Base-by-base conservation (phyloP, 2,113 vertebrate species). In the Mugil cephalus region DNA sequence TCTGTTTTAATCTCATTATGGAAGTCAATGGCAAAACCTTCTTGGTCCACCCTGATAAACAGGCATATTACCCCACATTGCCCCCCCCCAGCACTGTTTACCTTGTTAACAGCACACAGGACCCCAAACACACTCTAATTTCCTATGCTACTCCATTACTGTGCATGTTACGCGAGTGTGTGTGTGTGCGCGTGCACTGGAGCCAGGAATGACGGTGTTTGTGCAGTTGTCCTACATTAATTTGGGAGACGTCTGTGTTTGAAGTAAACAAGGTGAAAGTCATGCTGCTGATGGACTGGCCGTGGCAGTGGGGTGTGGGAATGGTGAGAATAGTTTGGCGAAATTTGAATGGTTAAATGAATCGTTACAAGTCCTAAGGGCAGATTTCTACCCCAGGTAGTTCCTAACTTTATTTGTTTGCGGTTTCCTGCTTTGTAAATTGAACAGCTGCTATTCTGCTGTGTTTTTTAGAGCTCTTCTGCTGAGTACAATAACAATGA, bases 141-240 rank as follows among this genome's bases (percentile, higher is more conserved):
- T 93, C 91, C 85, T 91, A 58, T 67, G 66, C 87, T 83, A 55
- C 58, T 52, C 52, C 56, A 64, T 75, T 78, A 78, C 47, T 64
- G 46, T 65, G 15, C 36, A 34, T 79, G 61, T 59, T 36, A 10
- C 63, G n/a, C 66, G 40, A 76, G 24, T 66, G n/a, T 69, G 40
- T 79, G 24, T 69, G n/a, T 65, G 40, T 46, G 12, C 40, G 48
- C 45, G 69, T 42, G 56, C 8, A 10, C 19, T 21, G 43, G 76
- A 89, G 94, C 40, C 42, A 14, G 87, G 86, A 88, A 85, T 82
- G 87, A 77, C 80, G 0, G 17, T 95, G 92, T 96, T 96, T 96
- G 87, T 94, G 95, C 94, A 95, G 94, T 97, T 96, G 95, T 93
- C 93, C 80, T 85, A 83, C 90, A 95, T 96, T 96, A 96, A 80